These are phyloP conservation scores for Falco berigora DNA, from an alignment of 2,797 vertebrate species.

Conservation along the genomic window DNA sequence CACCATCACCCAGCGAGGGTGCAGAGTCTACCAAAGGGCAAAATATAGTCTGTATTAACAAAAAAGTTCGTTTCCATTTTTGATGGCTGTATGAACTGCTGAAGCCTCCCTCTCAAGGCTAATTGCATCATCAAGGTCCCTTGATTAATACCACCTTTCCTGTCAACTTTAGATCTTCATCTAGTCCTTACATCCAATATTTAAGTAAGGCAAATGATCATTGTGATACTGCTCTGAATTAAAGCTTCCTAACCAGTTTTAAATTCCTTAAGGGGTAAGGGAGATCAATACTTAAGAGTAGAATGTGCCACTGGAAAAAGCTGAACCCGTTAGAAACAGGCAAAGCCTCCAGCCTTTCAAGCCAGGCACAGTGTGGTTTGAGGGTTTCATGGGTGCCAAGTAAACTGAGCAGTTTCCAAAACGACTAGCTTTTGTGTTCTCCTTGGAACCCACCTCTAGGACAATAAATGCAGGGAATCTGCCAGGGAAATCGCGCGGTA, in stretches of 20 bases:
- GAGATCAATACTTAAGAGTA: not conserved
- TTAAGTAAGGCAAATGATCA: not conserved
- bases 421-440: not conserved
- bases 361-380: not conserved
- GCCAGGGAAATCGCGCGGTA: not conserved
- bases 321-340: not conserved
- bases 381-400: not conserved
- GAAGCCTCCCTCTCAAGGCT: slow-evolving; percentile 27
- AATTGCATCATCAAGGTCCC: slow-evolving; percentile 62
- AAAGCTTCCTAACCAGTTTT: not conserved
- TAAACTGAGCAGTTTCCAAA: not conserved
- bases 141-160: slow-evolving; percentile 44
- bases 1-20: not conserved
- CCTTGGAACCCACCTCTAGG: not conserved
- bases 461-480: not conserved
- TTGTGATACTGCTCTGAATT: not conserved
- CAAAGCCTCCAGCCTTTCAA: not conserved
- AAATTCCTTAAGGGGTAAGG: not conserved
- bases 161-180: slow-evolving; percentile 50
- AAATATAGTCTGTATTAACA: not conserved
- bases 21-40: not conserved
- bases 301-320: not conserved
- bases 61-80: not conserved
- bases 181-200: not conserved
- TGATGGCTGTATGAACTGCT: not conserved